phyloP scores from a whole-genome alignment of 2,797 vertebrate genomes.

The Tapera naevia region DNA sequence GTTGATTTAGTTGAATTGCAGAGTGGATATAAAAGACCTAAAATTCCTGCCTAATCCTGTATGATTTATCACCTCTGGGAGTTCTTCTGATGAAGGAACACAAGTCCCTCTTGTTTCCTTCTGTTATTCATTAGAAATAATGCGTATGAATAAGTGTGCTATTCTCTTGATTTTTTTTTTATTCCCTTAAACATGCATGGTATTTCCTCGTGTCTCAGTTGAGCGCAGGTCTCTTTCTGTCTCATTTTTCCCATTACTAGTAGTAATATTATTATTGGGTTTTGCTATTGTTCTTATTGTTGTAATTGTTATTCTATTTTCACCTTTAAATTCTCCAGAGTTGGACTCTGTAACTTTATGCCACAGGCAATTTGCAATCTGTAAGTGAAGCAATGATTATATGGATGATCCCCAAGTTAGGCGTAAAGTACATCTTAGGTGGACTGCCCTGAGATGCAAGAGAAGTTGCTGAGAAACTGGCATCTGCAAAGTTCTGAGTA shows the following conservation, averaged over 20 bases:
- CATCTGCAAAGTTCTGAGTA: not conserved
- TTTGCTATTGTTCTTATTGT: too few species aligned
- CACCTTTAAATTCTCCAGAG: not conserved
- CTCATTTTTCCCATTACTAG: not conserved
- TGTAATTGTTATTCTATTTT: not conserved
- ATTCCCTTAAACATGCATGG: not conserved
- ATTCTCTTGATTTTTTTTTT: not conserved
- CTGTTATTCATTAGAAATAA: slow-evolving; percentile 3
- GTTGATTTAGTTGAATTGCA: not conserved
- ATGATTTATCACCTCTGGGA: slow-evolving; percentile 21
- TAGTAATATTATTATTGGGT: too few species aligned
- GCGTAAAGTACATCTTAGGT: not conserved
- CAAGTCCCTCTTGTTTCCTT: not conserved
- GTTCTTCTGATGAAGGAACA: not conserved
- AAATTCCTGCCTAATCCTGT: not conserved
- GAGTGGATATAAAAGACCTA: not conserved
- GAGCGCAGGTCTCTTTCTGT: not conserved
- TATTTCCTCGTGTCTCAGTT: not conserved
- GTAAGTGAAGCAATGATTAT: not conserved
- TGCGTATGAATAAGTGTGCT: not conserved
- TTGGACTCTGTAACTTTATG: not conserved
- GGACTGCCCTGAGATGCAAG: not conserved
- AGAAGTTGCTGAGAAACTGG: not conserved
- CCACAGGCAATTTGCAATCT: not conserved
- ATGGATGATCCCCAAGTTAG: not conserved